Base-by-base conservation (phyloP, 2,888 invertebrate species). In the Perdita meconis region DNA sequence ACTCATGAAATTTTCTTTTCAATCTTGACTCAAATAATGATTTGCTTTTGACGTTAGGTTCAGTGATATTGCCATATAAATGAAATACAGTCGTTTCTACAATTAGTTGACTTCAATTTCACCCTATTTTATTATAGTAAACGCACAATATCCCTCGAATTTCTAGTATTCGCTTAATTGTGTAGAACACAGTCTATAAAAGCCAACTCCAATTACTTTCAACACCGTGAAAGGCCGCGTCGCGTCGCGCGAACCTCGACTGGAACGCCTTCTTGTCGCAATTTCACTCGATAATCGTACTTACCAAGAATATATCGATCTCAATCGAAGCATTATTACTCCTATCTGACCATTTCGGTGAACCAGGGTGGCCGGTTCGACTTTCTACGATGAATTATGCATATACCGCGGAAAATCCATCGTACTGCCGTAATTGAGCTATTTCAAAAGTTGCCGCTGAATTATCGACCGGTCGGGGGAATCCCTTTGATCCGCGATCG, bases 321-420 rank as follows among this genome's bases (percentile, higher is more conserved):
- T 24, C 60, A 51, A 68, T 68, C 59, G 50, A 24, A 44, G 26
- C 24, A 24, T 50, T n/a, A 59, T 34, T 57, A 26, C 13, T 26
- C 30, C n/a, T 30, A 13, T 12, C 47, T 38, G 55, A 55, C 69
- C 53, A 40, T 73, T 73, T 73, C 50, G 61, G 50, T 61, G 22
- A 57, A 50, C 38, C 22, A 4, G 22, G 22, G 59, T 40, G 40
- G 38, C 47, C 47, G 47, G n/a, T 47, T 22, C 73, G 56, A 56
- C 69, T 73, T 69, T 73, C 69, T 61, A 69, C 69, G 38, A 56
- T 69, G 69, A 73, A 73, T 73, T 61, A 73, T 73, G 69, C 69
- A 73, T 64, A 36, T 38, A 36, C 42, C 36, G 55, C 55, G 69
- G 69, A 73, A n/a, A 73, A 73, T 69, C 69, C 56, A 61, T 61